phyloP scores from a whole-genome alignment of 2,797 vertebrate species.

The Characodon lateralis region DNA sequence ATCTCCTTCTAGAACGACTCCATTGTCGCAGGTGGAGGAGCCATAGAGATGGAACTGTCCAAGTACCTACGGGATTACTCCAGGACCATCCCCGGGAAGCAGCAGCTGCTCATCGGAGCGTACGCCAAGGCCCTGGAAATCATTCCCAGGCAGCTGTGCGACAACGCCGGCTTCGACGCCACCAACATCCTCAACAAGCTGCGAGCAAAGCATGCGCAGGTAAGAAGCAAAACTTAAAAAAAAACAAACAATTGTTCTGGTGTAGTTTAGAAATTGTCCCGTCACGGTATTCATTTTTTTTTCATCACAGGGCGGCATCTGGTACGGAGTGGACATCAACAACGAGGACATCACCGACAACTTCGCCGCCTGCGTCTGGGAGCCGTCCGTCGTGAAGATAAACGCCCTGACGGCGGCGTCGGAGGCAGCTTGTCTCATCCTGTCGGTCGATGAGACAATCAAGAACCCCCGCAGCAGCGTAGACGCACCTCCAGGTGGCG shows the following conservation, averaged over 20 bases:
- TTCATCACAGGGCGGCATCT: slow-evolving; percentile 86
- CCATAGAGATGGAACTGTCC: slow-evolving; percentile 98
- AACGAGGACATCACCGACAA: slow-evolving; percentile 97
- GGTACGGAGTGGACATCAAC: slow-evolving; percentile 95
- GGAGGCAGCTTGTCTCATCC: slow-evolving; percentile 94
- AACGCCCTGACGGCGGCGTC: slow-evolving; percentile 94
- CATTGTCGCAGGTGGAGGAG: slow-evolving; percentile 92
- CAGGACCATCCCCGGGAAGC: slow-evolving; percentile 96
- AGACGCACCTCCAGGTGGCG: slow-evolving; percentile 75
- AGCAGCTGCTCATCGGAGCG: slow-evolving; percentile 95
- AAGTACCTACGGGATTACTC: slow-evolving; percentile 95
- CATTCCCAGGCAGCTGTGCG: slow-evolving; percentile 96
- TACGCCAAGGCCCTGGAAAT: slow-evolving; percentile 97
- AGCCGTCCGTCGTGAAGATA: slow-evolving; percentile 91
- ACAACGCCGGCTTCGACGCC: slow-evolving; percentile 97
- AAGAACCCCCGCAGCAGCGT: slow-evolving; percentile 90
- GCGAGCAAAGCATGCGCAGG: slow-evolving; percentile 94
- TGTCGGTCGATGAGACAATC: slow-evolving; percentile 97
- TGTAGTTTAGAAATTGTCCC: not conserved
- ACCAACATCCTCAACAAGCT: slow-evolving; percentile 99
- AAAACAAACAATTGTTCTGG: not conserved
- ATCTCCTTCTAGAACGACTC: slow-evolving; percentile 89
- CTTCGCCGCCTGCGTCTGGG: slow-evolving; percentile 91
- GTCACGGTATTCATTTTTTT: not conserved
- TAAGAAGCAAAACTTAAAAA: slow-evolving; percentile 49